phyloP scores from a whole-genome alignment of 64 coral and sea anemone genomes.

The Hydrozoanthus tunicans region DNA sequence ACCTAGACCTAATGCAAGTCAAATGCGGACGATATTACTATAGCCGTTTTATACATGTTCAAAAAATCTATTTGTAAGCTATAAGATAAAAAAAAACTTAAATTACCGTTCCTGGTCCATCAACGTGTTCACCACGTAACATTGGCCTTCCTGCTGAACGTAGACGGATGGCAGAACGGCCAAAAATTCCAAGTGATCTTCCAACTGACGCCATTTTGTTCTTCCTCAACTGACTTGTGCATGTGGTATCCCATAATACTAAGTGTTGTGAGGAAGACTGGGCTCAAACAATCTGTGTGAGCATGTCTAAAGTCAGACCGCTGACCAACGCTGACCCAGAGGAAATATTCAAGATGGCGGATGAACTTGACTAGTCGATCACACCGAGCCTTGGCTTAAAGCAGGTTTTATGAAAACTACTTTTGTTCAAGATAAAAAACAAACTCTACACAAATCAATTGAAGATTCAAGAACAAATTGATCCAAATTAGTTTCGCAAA shows the following conservation, averaged over 20 bases:
- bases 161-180: slow-evolving; percentile 87
- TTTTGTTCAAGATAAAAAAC: too few relatives aligned
- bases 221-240: background rate
- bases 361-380: background rate
- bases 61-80: too few relatives aligned
- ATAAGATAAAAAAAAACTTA: background rate
- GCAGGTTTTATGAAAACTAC: background rate
- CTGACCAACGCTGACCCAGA: background rate
- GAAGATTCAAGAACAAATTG: background rate
- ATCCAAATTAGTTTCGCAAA: background rate
- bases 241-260: slow-evolving; percentile 40
- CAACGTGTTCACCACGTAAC: slow-evolving; percentile 70
- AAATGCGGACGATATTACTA: too few relatives aligned
- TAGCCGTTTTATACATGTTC: too few relatives aligned
- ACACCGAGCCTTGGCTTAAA: background rate
- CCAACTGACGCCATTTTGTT: slow-evolving; percentile 88
- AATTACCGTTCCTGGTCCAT: slow-evolving; percentile 86
- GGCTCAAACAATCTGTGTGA: background rate
- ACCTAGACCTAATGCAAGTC: too few relatives aligned
- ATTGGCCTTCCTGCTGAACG: slow-evolving; percentile 68
- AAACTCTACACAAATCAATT: too few relatives aligned
- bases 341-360: slow-evolving; percentile 60
- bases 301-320: background rate
- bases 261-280: background rate
- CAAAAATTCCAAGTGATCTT: slow-evolving; percentile 83